A percentile compares a stretch with the other conserved stretches of the same genome.
phyloP scores from a whole-genome alignment of 2,888 invertebrate genomes.

The Eretmocerus hayati region DNA sequence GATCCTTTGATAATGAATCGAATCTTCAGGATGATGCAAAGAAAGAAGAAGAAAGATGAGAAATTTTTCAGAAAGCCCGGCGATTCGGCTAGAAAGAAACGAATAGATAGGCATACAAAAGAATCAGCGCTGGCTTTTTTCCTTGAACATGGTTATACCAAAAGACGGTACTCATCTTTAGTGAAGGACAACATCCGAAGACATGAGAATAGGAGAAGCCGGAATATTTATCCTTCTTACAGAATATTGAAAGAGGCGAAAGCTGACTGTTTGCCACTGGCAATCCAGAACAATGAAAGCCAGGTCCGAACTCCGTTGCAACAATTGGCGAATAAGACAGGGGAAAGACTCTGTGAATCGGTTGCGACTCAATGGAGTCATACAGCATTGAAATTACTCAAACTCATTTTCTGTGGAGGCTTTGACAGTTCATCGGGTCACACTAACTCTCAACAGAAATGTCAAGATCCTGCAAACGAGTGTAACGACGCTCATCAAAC shows the following conservation, averaged over 20 bases:
- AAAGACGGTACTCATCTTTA: neutral
- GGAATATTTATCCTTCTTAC: neutral
- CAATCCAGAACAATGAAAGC: neutral
- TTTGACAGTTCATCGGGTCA: slow-evolving; percentile 8
- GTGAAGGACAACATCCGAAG: neutral
- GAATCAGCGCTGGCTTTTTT: neutral
- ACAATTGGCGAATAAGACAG: slow-evolving; percentile 7
- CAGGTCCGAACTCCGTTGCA: slow-evolving; percentile 1
- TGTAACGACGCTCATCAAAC: neutral
- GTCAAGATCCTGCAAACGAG: neutral
- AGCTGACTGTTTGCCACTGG: neutral
- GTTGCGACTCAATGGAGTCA: neutral
- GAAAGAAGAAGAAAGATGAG: too few relatives aligned
- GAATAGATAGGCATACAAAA: neutral
- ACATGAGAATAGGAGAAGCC: neutral
- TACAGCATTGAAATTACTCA: neutral
- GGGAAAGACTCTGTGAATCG: slow-evolving; percentile 6
- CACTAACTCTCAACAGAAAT: slow-evolving; percentile 6
- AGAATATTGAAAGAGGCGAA: neutral
- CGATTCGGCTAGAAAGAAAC: too few relatives aligned
- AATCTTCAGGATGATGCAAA: too few relatives aligned
- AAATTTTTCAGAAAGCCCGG: too few relatives aligned
- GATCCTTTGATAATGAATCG: too few relatives aligned
- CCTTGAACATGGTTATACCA: neutral
- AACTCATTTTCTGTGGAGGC: neutral